Base-by-base conservation (phyloP, 2,888 invertebrate genomes). In the Drosophila pseudotakahashii region DNA sequence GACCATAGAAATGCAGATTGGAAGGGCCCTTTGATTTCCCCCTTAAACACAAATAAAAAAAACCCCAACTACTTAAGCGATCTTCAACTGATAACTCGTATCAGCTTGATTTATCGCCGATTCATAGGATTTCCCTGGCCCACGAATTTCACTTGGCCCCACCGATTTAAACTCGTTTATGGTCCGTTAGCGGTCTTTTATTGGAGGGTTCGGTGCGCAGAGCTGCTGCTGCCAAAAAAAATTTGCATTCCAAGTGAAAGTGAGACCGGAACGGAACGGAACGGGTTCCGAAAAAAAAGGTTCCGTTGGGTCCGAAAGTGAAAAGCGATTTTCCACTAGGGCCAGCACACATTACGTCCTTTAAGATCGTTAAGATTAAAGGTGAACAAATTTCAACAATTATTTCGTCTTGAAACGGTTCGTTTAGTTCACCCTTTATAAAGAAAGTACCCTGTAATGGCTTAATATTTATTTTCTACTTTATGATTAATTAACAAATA, bases 31-130 rank as follows among this genome's bases (percentile, higher is more conserved):
- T 26, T 13, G 7, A 47, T n/a, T 23, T 23, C 34, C 1, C 11
- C 55, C 5, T 42, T 4, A 32, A 32, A 54, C 19, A 32, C 1
- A 6, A 32, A 16, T 32, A 32, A 11, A 3, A 16, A 48, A 32
- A 11, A 3, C 26, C 23, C 36, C n/a, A 41, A 1, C 41, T 39
- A 30, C 30, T 42, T 32, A 2, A 42, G 34, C 26, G 58, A 59
- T 59, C 52, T 59, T 23, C 19, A 10, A 23, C 19, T 32, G 41
- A 52, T 52, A 59, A 14, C 32, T 41, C 52, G 53, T 59, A 63
- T 63, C 48, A 59, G 48, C 26, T 42, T 59, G 34, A 63, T 59
- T 63, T 63, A 63, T 63, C 34, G 36, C 41, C 41, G 41, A 59
- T 48, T 32, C 62, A 51, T 62, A 51, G 61, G 51, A 51, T 62